phyloP scores from a whole-genome alignment of 2,797 vertebrate species.

The Notoglanidium macrostoma region DNA sequence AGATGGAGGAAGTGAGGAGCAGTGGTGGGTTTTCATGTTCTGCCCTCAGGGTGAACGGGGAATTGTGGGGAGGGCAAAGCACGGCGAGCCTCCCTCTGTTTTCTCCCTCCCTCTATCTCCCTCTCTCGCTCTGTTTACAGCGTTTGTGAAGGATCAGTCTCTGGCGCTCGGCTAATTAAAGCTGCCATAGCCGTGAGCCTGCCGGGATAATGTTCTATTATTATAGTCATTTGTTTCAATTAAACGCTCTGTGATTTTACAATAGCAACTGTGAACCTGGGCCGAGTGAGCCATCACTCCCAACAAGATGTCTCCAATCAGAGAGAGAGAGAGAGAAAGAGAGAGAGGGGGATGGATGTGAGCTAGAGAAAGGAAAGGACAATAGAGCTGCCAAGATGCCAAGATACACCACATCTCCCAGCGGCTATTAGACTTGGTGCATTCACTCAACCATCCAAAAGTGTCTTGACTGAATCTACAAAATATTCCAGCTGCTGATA shows the following conservation, averaged over 20 bases:
- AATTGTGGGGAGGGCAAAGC: constrained; percentile 68
- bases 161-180: constrained; percentile 98
- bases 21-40: constrained; percentile 70
- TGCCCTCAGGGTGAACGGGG: constrained; percentile 76
- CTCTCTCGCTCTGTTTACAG: constrained; percentile 59
- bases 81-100: constrained; percentile 28
- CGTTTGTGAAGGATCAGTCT: constrained; percentile 95
- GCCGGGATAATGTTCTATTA: constrained; percentile 99
- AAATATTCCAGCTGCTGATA: constrained; percentile 29
- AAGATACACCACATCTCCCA: constrained; percentile 42
- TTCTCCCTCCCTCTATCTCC: constrained; percentile 49
- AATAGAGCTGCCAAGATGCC: constrained; percentile 45
- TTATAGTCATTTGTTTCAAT: constrained; percentile 99
- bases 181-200: constrained; percentile 94
- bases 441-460: constrained; percentile 29
- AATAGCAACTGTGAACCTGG: constrained; percentile 98
- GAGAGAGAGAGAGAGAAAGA: constrained; percentile 55
- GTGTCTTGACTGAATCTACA: constrained; percentile 29
- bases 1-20: constrained; percentile 48
- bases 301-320: constrained; percentile 94
- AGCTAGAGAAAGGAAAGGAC: constrained; percentile 33
- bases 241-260: constrained; percentile 99
- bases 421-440: constrained; percentile 30
- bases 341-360: background rate
- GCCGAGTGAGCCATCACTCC: constrained; percentile 91